Conservation (phyloP, 2,113 vertebrate genomes). For the Urocitellus parryii region DNA sequence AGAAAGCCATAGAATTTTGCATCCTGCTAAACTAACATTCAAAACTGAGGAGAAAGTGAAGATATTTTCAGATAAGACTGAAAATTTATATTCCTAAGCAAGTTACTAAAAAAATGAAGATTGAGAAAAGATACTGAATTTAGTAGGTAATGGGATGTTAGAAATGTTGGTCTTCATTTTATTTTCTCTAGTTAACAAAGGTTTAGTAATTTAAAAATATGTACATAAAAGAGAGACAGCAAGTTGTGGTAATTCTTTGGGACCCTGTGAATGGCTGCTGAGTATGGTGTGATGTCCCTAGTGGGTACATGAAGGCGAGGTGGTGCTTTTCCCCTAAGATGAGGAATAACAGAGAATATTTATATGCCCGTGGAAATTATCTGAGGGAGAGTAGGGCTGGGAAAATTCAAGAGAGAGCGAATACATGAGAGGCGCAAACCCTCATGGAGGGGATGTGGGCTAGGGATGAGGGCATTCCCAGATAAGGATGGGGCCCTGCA, state of each 20-base stretch:
- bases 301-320: too few relatives aligned
- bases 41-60: neutral
- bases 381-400: neutral
- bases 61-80: neutral
- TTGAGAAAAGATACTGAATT: neutral
- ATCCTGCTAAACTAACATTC: neutral
- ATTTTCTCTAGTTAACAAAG: constrained; percentile 1
- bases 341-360: neutral
- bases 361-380: too few relatives aligned
- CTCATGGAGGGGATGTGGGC: neutral
- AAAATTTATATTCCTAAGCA: neutral
- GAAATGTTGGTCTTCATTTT: neutral
- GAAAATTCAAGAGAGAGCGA: neutral
- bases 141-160: neutral
- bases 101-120: neutral
- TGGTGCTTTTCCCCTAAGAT: neutral
- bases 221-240: neutral
- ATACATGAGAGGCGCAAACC: neutral
- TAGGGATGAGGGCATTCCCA: neutral
- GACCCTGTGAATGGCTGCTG: neutral
- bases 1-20: neutral
- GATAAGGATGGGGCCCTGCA: neutral
- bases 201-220: neutral
- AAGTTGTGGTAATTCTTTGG: neutral
- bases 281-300: neutral